Evolutionary conservation across 2,888 invertebrate genomes (phyloP).

Genomic region (Diloba caeruleocephala): DNA sequence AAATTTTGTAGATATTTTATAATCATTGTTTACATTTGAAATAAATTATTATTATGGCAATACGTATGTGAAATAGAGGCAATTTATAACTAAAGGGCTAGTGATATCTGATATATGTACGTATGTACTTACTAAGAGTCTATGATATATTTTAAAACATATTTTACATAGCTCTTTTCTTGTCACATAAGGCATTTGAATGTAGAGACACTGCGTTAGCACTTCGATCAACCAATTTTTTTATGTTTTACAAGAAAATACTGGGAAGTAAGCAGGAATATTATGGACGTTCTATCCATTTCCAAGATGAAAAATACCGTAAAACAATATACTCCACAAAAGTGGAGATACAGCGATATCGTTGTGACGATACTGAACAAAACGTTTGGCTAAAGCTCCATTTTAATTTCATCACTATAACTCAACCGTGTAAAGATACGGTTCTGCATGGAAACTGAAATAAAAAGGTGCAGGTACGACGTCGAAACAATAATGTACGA

Average conservation of each 20-base stretch:
- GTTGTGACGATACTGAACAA: constrained; percentile 62
- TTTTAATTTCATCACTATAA: constrained; percentile 86
- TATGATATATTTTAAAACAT: too few relatives aligned
- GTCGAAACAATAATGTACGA: constrained; percentile 86
- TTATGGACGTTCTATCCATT: constrained; percentile 49
- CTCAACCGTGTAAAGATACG: constrained; percentile 81
- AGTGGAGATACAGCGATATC: constrained; percentile 57
- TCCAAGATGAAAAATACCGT: constrained; percentile 60
- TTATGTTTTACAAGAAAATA: constrained; percentile 25
- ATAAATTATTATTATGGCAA: too few relatives aligned
- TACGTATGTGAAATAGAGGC: too few relatives aligned
- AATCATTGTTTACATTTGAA: too few relatives aligned
- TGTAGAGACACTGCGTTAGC: not conserved
- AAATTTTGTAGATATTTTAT: too few relatives aligned
- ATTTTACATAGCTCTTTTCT: not conserved
- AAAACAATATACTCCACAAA: constrained; percentile 65
- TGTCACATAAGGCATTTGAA: not conserved
- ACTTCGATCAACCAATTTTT: constrained; percentile 8
- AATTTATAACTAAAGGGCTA: too few relatives aligned
- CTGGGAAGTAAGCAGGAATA: constrained; percentile 23
- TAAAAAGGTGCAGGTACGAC: constrained; percentile 81
- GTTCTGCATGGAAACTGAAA: constrained; percentile 79
- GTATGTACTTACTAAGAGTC: too few relatives aligned
- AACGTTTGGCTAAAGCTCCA: constrained; percentile 73
- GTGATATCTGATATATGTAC: too few relatives aligned